A percentile compares a stretch with the other conserved stretches of the same genome.
Conservation (phyloP, 2,113 vertebrate species). For the Oreochromis tanganicae region DNA sequence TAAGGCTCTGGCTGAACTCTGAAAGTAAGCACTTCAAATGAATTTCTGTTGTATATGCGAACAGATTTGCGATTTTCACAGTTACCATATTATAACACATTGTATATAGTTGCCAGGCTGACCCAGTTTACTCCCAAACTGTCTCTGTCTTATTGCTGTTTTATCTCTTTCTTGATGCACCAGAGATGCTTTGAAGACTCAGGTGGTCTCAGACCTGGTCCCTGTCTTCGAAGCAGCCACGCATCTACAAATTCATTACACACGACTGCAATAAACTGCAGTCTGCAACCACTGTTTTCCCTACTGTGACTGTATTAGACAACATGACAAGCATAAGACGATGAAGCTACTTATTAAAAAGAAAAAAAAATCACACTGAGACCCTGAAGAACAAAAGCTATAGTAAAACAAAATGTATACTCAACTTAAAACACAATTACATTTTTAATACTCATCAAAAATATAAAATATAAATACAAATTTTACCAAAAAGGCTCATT, state of each 20-base stretch:
- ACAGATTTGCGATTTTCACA: not conserved
- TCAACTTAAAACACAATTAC: conserved; percentile 1
- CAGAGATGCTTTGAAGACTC: not conserved
- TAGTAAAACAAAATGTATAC: not conserved
- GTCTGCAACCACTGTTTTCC: not conserved
- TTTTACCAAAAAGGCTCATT: not conserved
- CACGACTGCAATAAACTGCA: not conserved
- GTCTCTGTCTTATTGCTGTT: not conserved
- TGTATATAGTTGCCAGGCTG: not conserved
- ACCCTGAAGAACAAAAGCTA: not conserved
- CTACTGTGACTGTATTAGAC: not conserved
- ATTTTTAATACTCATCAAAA: not conserved
- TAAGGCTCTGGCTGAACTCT: not conserved
- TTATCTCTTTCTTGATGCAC: not conserved
- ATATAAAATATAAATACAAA: conserved; percentile 7
- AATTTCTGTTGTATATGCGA: not conserved
- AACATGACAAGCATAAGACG: not conserved
- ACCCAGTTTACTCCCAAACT: not conserved
- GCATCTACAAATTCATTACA: not conserved
- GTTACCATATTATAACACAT: not conserved
- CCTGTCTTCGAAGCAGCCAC: not conserved
- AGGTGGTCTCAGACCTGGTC: not conserved
- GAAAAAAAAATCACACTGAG: not conserved
- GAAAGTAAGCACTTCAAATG: not conserved
- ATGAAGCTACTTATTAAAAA: not conserved